These are phyloP conservation scores for Pyrrhia umbra DNA, from an alignment of 2,888 invertebrate genomes.

Conservation along the genomic window DNA sequence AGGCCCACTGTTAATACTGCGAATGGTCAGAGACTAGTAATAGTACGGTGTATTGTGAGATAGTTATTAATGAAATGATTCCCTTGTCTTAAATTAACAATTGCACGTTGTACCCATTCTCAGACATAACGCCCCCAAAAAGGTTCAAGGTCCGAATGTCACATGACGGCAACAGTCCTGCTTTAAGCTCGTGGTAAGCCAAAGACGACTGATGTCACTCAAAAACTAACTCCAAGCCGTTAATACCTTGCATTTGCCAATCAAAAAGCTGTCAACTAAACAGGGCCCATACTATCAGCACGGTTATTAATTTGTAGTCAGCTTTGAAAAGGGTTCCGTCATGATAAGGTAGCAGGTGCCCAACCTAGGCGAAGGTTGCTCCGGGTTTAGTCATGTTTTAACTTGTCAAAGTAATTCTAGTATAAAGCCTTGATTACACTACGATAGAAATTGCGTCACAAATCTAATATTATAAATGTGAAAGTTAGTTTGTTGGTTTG, in stretches of 20 bases:
- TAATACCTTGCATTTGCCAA: constrained; percentile 26
- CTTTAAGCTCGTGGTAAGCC: neutral
- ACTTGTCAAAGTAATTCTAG: constrained; percentile 57
- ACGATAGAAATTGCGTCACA: too few relatives aligned
- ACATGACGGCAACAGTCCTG: neutral
- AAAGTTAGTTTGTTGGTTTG: too few relatives aligned
- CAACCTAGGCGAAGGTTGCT: constrained; percentile 33
- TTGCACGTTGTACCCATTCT: too few relatives aligned
- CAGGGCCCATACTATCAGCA: constrained; percentile 51
- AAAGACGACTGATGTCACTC: neutral
- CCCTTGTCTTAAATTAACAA: too few relatives aligned
- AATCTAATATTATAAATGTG: too few relatives aligned
- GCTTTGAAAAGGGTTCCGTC: constrained; percentile 59
- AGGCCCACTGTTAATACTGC: too few relatives aligned
- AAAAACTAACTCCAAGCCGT: neutral
- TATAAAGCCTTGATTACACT: too few relatives aligned
- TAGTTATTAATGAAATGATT: too few relatives aligned
- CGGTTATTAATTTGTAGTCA: constrained; percentile 58
- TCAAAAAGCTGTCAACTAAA: constrained; percentile 35
- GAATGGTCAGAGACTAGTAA: too few relatives aligned
- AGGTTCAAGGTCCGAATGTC: too few relatives aligned
- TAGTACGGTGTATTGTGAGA: too few relatives aligned
- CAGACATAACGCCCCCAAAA: too few relatives aligned
- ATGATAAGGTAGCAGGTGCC: constrained; percentile 57
- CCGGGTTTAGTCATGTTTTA: constrained; percentile 54